Percentiles rank a stretch among this genome's conserved stretches.
Evolutionary conservation across 2,113 vertebrate species (phyloP).

Genomic region (Hymenochirus boettgeri): DNA sequence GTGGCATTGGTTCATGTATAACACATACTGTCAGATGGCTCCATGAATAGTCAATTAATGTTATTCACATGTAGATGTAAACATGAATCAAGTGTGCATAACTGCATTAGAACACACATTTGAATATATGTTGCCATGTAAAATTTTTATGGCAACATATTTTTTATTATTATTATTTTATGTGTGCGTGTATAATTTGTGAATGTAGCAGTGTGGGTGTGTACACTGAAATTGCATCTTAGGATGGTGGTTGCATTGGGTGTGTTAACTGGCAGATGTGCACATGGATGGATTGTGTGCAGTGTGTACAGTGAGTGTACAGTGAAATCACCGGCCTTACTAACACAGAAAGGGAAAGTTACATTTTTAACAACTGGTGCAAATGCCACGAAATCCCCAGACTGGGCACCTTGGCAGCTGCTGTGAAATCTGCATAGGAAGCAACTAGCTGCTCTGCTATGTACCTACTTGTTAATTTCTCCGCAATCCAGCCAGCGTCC

Average conservation of each 20-base stretch:
- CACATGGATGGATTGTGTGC: not conserved
- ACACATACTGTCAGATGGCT: too few species aligned
- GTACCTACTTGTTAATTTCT: conserved; percentile 10
- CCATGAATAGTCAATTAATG: too few species aligned
- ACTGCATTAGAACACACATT: too few species aligned
- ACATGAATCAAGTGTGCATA: too few species aligned
- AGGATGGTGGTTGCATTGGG: not conserved
- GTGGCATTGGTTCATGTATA: too few species aligned
- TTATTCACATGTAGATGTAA: too few species aligned
- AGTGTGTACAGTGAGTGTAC: too few species aligned
- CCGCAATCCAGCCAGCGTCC: conserved; percentile 1
- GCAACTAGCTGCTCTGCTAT: not conserved
- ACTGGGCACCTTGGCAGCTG: conserved; percentile 18
- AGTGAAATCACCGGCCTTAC: not conserved
- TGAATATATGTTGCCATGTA: too few species aligned
- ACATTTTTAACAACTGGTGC: not conserved
- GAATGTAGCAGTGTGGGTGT: not conserved
- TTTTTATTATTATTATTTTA: too few species aligned
- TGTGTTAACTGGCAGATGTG: not conserved
- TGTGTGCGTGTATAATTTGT: too few species aligned
- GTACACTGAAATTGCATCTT: not conserved
- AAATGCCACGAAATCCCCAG: conserved; percentile 11
- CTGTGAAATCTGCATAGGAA: not conserved
- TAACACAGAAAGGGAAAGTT: not conserved
- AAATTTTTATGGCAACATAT: too few species aligned